Base-by-base conservation (phyloP, 2,113 vertebrate species). In the Menura novaehollandiae region DNA sequence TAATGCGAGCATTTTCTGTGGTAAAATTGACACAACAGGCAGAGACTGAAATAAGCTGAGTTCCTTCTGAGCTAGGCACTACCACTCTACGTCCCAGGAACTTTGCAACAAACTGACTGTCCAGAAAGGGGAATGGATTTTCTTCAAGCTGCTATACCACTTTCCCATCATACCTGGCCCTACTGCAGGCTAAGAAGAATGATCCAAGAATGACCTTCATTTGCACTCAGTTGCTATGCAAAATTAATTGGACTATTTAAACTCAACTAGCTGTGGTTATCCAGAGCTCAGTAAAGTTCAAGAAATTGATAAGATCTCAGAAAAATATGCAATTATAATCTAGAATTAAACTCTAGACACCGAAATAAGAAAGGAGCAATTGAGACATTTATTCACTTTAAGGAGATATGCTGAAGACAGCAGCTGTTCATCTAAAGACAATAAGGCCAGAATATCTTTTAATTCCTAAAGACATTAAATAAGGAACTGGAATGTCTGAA, bases 181-280 rank as follows among this genome's bases (percentile, higher is more conserved):
- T 91, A 24, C 15, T 55, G 83, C 8, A 5, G 51, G 28, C 62
- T 68, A 84, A 44, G 93, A 95, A 58, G 17, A 20, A 43, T 3
- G 30, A 33, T 86, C 39, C 22, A 64, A 66, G 33, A 33, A 35
- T 4, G 32, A 93, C 77, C 46, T 93, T 62, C 51, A 35, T 32
- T 91, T 91, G 43, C 26, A 80, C 71, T 82, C n/a, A 75, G 68
- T 68, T 83, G 33, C 80, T 67, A 60, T 71, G 51, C 52, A 84
- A 90, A 88, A 94, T 51, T n/a, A 97, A 93, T 59, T 47, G 47
- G n/a, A 30, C 85, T 58, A 73, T 77, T 91, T 93, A 93, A 93
- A 95, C 95, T 89, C 91, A 88, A 23, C 64, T 44, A 64, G 26
- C 44, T 78, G 37, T 52, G 32, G 75, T 88, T 87, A 89, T 55